A percentile compares a stretch with the other conserved stretches of the same genome.
phyloP scores from a whole-genome alignment of 1,140 invertebrate species.

The Micrasema longulum region DNA sequence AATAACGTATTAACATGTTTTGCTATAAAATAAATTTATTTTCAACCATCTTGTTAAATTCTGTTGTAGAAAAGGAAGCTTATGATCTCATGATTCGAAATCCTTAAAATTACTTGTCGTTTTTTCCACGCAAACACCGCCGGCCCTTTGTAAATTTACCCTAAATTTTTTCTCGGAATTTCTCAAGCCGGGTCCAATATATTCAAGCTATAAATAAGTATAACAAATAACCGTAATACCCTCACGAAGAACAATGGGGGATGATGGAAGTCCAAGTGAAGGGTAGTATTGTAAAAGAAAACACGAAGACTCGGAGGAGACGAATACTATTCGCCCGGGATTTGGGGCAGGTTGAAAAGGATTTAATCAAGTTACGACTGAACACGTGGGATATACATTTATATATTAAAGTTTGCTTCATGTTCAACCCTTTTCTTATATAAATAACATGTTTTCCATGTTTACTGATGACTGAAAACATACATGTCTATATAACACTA shows the following conservation, averaged over 20 bases:
- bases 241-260: background rate
- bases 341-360: constrained; percentile 51
- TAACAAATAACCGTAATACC: constrained; percentile 3
- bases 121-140: background rate
- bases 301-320: constrained; percentile 39
- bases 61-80: background rate
- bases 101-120: background rate
- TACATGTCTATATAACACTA: too few relatives aligned
- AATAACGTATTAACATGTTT: background rate
- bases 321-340: constrained; percentile 47
- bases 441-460: background rate
- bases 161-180: background rate
- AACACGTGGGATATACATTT: constrained; percentile 42
- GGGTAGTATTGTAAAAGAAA: constrained; percentile 25
- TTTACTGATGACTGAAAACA: too few relatives aligned
- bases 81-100: background rate
- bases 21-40: background rate
- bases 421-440: background rate
- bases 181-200: background rate
- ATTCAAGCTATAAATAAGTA: background rate
- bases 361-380: constrained; percentile 50
- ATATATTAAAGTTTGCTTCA: constrained; percentile 8
- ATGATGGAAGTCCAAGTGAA: constrained; percentile 10
- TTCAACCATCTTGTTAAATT: background rate
- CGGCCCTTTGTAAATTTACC: background rate